Conservation (phyloP, 2,888 invertebrate genomes). For the Drosophila mimica region DNA sequence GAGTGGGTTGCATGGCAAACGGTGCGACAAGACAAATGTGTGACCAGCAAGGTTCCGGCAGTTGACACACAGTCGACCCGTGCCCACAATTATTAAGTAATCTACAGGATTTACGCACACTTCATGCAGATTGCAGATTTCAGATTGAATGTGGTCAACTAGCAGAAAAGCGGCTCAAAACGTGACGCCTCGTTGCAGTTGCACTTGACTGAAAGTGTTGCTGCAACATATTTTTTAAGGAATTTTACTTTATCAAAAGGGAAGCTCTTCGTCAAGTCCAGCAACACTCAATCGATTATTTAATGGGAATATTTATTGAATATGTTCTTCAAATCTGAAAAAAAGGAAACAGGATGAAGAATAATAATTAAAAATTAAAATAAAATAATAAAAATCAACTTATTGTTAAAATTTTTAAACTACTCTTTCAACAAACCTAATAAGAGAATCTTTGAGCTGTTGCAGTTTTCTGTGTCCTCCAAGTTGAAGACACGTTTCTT, state of each 20-base stretch:
- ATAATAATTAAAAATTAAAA: not conserved
- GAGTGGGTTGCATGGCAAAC: conserved; percentile 22
- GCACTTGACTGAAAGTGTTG: not conserved
- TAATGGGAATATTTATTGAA: not conserved
- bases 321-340: too few species aligned
- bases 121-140: not conserved
- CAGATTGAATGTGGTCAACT: conserved; percentile 1
- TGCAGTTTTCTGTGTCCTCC: too few species aligned
- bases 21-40: conserved; percentile 59
- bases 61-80: conserved; percentile 44
- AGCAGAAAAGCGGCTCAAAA: not conserved
- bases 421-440: not conserved
- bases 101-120: conserved; percentile 29
- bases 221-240: not conserved
- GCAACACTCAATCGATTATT: not conserved
- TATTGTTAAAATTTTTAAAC: not conserved
- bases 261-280: not conserved
- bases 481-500: too few species aligned
- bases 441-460: too few species aligned
- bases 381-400: not conserved
- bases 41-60: conserved; percentile 20
- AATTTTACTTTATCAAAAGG: not conserved
- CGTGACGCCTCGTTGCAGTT: conserved; percentile 1
- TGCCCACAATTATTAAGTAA: conserved; percentile 51
- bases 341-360: not conserved